Evolutionary conservation across 2,113 vertebrate genomes (phyloP), one percentile per base, ranked within the genome.

Genomic region (Antechinus flavipes): DNA sequence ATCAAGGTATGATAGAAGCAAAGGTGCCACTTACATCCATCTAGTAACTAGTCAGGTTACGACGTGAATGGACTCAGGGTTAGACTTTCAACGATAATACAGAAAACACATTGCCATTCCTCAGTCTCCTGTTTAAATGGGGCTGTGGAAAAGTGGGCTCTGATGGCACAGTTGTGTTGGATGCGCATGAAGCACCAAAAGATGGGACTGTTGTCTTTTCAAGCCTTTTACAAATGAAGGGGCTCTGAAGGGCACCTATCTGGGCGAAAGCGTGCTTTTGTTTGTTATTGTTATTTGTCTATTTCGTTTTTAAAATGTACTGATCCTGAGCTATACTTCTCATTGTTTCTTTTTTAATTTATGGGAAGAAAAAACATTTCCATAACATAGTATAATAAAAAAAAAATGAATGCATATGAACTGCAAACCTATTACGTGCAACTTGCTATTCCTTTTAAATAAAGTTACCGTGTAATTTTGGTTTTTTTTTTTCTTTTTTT

Each of bases 31-130:
- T 92, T 26, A 97, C 90, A 97, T 90, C 61, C 47, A 6, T 90
- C 61, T 97, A 93, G 94, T 96, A 95, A 94, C 68, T 24, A 95
- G 90, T 26, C 90, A 26, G 11, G 53, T 90, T 98, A 89, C 27
- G 61, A 56, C 68, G 47, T 54, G 84, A 93, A 95, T 93, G 96
- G 91, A 94, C 56, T 97, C 95, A 92, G 95, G 91, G 54, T 94
- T 95, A 97, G 91, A 92, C 98, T 98, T 94, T 97, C 56, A 98
- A 98, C 95, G 35, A 10, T 92, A 46, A 55, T 0, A 11, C 0
- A 94, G 90, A 95, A 98, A 98, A 97, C 68, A 94, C 97, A 98
- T 93, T 94, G 96, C n/a, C 91, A 97, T 98, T 98, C 91, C 93
- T 93, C 49, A 96, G 54, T 95, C 96, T 97, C 76, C 92, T 2